These are phyloP conservation scores for Camponotus pennsylvanicus DNA, from an alignment of 1,140 invertebrate species.

Conservation along the genomic window DNA sequence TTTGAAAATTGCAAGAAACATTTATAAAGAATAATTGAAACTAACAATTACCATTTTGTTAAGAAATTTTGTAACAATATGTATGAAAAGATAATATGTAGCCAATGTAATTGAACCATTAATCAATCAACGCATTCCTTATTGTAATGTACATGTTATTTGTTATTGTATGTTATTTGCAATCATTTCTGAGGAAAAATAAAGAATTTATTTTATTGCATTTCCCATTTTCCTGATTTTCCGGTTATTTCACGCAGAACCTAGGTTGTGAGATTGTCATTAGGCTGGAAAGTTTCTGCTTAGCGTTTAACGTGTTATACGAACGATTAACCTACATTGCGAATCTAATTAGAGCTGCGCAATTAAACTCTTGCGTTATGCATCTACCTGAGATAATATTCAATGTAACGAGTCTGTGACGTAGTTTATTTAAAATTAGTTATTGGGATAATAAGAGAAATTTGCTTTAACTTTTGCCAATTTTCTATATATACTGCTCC, in stretches of 20 bases:
- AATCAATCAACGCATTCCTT: background rate
- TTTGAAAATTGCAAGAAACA: background rate
- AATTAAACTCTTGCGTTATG: conserved; percentile 61
- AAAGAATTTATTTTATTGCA: background rate
- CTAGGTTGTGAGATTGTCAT: conserved; percentile 29
- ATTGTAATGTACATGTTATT: background rate
- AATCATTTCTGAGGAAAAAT: no score
- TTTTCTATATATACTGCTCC: conserved; percentile 1
- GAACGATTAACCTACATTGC: conserved; percentile 59
- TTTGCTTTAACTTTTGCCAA: background rate
- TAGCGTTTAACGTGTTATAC: conserved; percentile 57
- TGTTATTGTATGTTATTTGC: background rate
- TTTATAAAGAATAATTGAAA: background rate
- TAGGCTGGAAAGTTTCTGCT: conserved; percentile 53
- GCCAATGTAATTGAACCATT: background rate
- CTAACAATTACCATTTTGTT: background rate
- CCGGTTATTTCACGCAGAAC: conserved; percentile 6
- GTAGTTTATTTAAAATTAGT: conserved; percentile 52
- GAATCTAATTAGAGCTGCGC: conserved; percentile 54
- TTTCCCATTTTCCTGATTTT: conserved; percentile 17
- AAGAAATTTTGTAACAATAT: background rate
- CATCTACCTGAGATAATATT: conserved; percentile 58
- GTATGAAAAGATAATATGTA: background rate
- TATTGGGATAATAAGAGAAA: conserved; percentile 1
- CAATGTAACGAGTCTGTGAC: conserved; percentile 47